phyloP scores from a whole-genome alignment of 2,113 vertebrate genomes.

The Capra hircus region DNA sequence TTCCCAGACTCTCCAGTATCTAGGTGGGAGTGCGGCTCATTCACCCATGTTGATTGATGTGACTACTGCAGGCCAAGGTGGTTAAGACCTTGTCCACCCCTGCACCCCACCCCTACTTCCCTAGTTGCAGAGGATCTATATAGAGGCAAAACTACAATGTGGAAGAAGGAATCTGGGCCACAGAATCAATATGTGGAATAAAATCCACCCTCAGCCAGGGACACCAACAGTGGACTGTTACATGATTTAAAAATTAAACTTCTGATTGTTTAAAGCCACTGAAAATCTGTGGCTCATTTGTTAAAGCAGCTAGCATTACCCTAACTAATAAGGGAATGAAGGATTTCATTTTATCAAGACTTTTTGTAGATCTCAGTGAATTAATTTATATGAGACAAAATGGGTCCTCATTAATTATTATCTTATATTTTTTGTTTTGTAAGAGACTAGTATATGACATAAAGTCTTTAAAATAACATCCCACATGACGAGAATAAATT shows the following conservation, averaged over 20 bases:
- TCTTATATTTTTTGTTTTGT: neutral
- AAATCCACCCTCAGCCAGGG: neutral
- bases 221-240: neutral
- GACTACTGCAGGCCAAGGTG: too few relatives aligned
- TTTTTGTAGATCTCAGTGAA: neutral
- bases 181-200: neutral
- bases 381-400: neutral
- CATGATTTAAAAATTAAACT: neutral
- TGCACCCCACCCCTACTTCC: accelerated
- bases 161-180: neutral
- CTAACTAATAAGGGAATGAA: neutral
- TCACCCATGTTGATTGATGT: neutral
- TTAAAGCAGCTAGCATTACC: neutral
- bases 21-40: neutral
- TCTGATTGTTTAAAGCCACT: neutral
- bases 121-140: neutral
- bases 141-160: neutral
- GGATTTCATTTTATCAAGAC: neutral
- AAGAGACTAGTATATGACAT: neutral
- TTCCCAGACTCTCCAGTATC: neutral
- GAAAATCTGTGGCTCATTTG: neutral
- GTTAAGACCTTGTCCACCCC: neutral
- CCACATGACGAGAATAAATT: neutral
- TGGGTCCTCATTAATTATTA: neutral
- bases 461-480: neutral